Evolutionary conservation across 2,113 vertebrate genomes (phyloP), one percentile per base, ranked within the genome.

Genomic region (Pelusios castaneus): DNA sequence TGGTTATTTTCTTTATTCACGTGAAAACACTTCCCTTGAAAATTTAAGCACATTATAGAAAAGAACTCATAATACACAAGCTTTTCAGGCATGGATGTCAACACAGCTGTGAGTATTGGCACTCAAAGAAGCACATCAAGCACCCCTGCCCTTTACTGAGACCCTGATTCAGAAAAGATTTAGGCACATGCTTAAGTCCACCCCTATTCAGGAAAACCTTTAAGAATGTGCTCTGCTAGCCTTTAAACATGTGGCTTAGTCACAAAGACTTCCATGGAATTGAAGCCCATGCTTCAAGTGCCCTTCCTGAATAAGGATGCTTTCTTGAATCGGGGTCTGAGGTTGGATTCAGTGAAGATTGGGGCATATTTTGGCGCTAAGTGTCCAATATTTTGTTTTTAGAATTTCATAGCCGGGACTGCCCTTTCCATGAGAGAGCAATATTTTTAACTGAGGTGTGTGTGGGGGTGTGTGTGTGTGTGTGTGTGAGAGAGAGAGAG

Each of bases 1-100:
- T 91, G 95, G n/a, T 91, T 97, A 76, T 84, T 88, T 96, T 95
- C 83, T 96, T 90, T 93, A 92, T 94, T 96, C 55, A 22, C 63
- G 47, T 84, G 51, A 92, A 96, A 92, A 58, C 16, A 27, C 91
- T 31, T 92, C 89, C 43, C 5, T 11, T 70, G 54, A 41, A 58
- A 81, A 93, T 89, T 95, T 1, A 95, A 86, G 47, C 29, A 43
- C 3, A 2, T 80, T 87, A 10, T 27, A 4, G 52, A 6, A 77
- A 73, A 77, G 43, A 89, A 85, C 51, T 51, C 5, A 82, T 3
- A 49, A 4, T 3, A 6, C 0, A 75, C 31, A 11, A 54, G 38
- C 41, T 52, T 87, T 84, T 60, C 76, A 83, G 1, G 51, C 82
- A 5, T 25, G 3, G 56, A 9, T 63, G 19, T 78, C 78, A 76